Percentiles rank a stretch among this genome's conserved stretches.
Conservation (phyloP, 2,113 vertebrate species). For the Mungos mungo region DNA sequence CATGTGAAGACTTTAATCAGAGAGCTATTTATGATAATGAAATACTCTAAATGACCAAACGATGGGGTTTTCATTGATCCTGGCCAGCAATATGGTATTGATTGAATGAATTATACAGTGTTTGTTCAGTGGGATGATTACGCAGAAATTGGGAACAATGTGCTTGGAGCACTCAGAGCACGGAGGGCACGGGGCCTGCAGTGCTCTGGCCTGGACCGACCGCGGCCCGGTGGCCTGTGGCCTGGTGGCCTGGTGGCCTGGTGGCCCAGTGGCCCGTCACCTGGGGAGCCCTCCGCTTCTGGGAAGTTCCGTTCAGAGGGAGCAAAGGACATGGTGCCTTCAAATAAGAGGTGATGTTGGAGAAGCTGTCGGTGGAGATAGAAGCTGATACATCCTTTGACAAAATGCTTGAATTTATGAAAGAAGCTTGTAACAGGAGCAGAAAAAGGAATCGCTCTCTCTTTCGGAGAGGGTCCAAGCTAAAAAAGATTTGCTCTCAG, state of each 20-base stretch:
- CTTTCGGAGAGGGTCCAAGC: neutral
- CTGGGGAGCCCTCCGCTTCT: neutral
- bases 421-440: neutral
- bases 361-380: neutral
- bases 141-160: neutral
- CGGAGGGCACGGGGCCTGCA: neutral
- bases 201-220: neutral
- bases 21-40: neutral
- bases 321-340: neutral
- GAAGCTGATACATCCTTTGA: neutral
- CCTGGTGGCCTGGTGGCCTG: neutral
- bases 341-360: neutral
- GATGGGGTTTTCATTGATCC: neutral
- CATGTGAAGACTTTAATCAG: neutral
- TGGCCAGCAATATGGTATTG: neutral
- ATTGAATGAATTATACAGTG: neutral
- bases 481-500: neutral
- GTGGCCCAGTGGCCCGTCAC: neutral
- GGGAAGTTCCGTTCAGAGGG: neutral
- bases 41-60: neutral
- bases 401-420: neutral
- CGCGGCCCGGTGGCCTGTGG: neutral
- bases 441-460: neutral
- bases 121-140: neutral
- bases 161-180: neutral